Evolutionary conservation across 2,888 invertebrate genomes (phyloP).

Genomic region (Thereva unica): DNA sequence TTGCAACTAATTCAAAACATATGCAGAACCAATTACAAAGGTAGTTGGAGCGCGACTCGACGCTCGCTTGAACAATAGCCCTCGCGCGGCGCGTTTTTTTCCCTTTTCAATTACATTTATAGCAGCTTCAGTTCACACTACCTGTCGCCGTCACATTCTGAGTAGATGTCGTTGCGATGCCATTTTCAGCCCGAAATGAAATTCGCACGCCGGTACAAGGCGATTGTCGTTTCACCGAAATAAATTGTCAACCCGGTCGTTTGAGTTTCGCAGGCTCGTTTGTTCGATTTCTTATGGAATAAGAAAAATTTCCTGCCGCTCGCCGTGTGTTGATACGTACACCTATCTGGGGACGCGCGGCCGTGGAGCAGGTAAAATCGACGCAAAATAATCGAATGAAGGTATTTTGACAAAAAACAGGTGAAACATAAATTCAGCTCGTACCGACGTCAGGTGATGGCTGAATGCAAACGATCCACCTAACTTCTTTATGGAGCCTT

Average conservation of each 20-base stretch:
- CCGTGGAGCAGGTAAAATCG: neutral
- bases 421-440: constrained; percentile 30
- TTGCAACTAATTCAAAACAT: too few species aligned
- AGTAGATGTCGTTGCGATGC: constrained; percentile 8
- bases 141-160: constrained; percentile 9
- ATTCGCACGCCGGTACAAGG: constrained; percentile 17
- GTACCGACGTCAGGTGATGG: constrained; percentile 26
- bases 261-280: constrained; percentile 26
- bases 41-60: neutral
- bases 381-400: constrained; percentile 26
- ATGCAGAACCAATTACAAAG: too few species aligned
- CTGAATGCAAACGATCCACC: constrained; percentile 32
- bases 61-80: neutral
- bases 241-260: constrained; percentile 32
- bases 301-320: constrained; percentile 1
- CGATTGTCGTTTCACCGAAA: constrained; percentile 19
- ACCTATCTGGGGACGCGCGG: neutral
- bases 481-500: constrained; percentile 2
- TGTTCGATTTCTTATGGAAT: constrained; percentile 17
- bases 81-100: neutral
- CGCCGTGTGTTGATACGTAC: constrained; percentile 6
- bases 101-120: constrained; percentile 24
- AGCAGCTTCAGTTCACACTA: constrained; percentile 11
- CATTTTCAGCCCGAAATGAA: constrained; percentile 28
- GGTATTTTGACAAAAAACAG: constrained; percentile 35